These are phyloP conservation scores for Agrypnus murinus DNA, from an alignment of 2,888 invertebrate genomes.

Conservation along the genomic window DNA sequence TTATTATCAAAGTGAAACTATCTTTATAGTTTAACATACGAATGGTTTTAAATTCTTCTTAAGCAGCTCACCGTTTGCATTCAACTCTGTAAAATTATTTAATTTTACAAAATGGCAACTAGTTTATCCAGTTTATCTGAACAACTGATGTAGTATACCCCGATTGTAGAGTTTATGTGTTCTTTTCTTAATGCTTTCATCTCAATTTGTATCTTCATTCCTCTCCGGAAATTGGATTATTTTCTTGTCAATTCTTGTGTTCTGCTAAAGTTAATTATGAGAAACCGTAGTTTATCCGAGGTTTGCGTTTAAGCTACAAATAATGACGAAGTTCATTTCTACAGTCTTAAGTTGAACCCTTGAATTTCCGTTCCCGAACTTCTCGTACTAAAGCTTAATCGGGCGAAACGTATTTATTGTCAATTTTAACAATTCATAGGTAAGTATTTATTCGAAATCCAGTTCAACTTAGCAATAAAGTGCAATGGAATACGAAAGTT, in stretches of 20 bases:
- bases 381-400: conserved; percentile 34
- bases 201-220: conserved; percentile 44
- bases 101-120: conserved; percentile 37
- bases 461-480: conserved; percentile 36
- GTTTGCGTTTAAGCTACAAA: conserved; percentile 46
- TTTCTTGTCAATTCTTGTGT: conserved; percentile 46
- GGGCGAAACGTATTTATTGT: conserved; percentile 42
- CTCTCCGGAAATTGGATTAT: conserved; percentile 42
- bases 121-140: conserved; percentile 18
- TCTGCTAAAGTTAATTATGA: conserved; percentile 45
- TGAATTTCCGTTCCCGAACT: conserved; percentile 28
- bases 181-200: conserved; percentile 27
- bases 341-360: conserved; percentile 31
- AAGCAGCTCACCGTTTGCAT: background rate
- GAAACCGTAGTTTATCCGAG: conserved; percentile 43
- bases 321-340: conserved; percentile 43
- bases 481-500: conserved; percentile 41
- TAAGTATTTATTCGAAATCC: conserved; percentile 2
- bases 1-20: too few species aligned
- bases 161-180: conserved; percentile 11
- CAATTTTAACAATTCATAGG: conserved; percentile 46
- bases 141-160: conserved; percentile 1
- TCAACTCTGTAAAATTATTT: conserved; percentile 4
- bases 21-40: too few species aligned
- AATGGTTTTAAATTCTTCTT: too few species aligned